A percentile compares a stretch with the other conserved stretches of the same genome.
Conservation (phyloP, 2,888 invertebrate genomes). For the Lydus trimaculatus region DNA sequence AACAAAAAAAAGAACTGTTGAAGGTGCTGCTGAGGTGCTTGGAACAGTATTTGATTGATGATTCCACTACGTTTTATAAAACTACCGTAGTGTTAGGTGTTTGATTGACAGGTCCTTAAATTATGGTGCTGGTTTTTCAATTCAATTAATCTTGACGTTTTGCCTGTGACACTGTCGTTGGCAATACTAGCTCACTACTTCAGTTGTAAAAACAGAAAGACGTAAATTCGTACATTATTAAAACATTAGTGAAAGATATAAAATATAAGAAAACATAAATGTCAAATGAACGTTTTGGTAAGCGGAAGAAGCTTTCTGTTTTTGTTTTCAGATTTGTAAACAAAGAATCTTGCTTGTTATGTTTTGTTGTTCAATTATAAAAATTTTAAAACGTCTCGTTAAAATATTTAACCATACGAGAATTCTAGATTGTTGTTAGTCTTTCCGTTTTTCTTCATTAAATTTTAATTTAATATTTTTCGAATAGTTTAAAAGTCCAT, state of each 20-base stretch:
- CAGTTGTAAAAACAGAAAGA: no score
- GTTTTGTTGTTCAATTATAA: not conserved
- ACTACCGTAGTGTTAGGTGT: slow-evolving; percentile 18
- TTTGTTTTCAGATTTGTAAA: not conserved
- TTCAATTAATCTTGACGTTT: slow-evolving; percentile 32
- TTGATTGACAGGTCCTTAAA: slow-evolving; percentile 33
- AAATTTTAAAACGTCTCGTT: not conserved
- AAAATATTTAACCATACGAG: not conserved
- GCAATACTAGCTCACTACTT: no score
- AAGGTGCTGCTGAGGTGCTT: not conserved
- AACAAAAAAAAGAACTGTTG: no score
- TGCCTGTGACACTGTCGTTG: slow-evolving; percentile 24
- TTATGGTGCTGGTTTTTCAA: slow-evolving; percentile 21
- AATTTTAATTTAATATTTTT: not conserved
- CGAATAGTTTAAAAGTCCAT: not conserved
- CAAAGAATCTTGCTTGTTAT: not conserved
- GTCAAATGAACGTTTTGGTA: no score
- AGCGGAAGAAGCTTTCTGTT: not conserved
- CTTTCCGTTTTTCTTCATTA: not conserved
- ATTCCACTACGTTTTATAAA: slow-evolving; percentile 20
- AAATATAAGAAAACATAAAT: not conserved
- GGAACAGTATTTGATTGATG: slow-evolving; percentile 22
- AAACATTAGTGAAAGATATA: not conserved
- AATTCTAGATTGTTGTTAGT: not conserved
- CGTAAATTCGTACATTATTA: no score